Evolutionary conservation across 2,113 vertebrate species (phyloP).

Genomic region (Vulpes vulpes): DNA sequence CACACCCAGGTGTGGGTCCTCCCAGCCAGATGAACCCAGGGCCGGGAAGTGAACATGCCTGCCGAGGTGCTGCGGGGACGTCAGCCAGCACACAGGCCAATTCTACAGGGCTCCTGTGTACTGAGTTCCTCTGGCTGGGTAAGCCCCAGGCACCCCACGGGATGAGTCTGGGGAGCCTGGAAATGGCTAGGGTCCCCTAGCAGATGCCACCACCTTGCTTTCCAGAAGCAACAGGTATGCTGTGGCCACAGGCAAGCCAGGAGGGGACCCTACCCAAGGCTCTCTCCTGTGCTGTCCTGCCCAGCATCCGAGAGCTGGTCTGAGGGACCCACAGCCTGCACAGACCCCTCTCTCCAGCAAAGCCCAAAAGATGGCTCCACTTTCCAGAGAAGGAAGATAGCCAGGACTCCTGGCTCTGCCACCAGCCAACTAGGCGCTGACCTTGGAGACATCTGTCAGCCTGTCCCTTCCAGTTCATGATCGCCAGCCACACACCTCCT

Average conservation of each 20-base stretch:
- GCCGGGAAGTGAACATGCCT: neutral
- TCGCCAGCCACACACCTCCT: neutral
- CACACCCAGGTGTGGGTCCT: too few relatives aligned
- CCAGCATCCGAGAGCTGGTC: neutral
- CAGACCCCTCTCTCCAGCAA: neutral
- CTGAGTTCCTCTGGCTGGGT: neutral
- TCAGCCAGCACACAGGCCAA: neutral
- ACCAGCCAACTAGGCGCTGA: neutral
- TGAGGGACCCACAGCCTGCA: neutral
- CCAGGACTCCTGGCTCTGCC: neutral
- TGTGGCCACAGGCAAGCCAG: neutral
- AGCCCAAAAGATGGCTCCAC: neutral
- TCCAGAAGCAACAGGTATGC: neutral
- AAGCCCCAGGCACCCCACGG: neutral
- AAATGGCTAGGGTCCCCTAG: neutral
- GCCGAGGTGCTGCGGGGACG: neutral
- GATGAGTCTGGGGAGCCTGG: neutral
- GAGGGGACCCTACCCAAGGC: neutral
- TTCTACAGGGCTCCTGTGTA: neutral
- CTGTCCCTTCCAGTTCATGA: neutral
- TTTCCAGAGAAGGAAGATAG: neutral
- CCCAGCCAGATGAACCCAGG: neutral
- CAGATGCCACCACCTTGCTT: neutral
- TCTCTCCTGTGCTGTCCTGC: neutral
- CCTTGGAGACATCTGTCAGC: neutral